Evolutionary conservation across 1,140 invertebrate species (phyloP).

Genomic region (Diachasmimorpha longicaudata): DNA sequence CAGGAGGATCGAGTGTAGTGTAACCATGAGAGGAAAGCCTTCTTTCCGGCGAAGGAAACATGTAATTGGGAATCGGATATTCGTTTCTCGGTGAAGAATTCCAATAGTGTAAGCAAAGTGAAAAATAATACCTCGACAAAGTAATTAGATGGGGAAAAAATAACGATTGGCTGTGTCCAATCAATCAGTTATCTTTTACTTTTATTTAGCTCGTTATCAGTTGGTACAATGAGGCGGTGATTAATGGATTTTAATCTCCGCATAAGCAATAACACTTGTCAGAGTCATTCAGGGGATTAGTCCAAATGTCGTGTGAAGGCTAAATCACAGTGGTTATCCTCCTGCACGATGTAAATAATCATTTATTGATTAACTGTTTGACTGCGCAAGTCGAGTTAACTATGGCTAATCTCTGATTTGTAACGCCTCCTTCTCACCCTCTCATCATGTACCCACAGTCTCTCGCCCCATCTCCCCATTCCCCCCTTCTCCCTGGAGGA

Average conservation of each 20-base stretch:
- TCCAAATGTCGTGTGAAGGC: background rate
- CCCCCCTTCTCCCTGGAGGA: too few relatives aligned
- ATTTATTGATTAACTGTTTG: slow-evolving; percentile 64
- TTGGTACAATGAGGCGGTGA: background rate
- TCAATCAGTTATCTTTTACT: background rate
- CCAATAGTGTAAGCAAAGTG: background rate
- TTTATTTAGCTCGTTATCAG: background rate
- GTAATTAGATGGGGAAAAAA: background rate
- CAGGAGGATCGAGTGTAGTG: background rate
- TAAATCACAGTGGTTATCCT: background rate
- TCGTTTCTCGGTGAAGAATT: slow-evolving; percentile 23
- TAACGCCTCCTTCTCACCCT: slow-evolving; percentile 51
- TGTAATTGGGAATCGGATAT: slow-evolving; percentile 34
- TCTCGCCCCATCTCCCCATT: slow-evolving; percentile 23
- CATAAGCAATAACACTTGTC: background rate
- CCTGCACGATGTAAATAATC: slow-evolving; percentile 57
- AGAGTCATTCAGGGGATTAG: background rate
- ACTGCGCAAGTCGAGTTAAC: slow-evolving; percentile 64
- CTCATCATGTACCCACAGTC: slow-evolving; percentile 15
- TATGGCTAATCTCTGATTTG: slow-evolving; percentile 64
- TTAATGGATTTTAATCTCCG: background rate
- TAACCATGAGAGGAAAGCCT: background rate
- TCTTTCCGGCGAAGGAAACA: slow-evolving; percentile 26
- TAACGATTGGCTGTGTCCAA: background rate
- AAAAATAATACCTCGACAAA: background rate